Evolutionary conservation across 2,113 vertebrate genomes (phyloP).

Genomic region (Campylomormyrus numenius): DNA sequence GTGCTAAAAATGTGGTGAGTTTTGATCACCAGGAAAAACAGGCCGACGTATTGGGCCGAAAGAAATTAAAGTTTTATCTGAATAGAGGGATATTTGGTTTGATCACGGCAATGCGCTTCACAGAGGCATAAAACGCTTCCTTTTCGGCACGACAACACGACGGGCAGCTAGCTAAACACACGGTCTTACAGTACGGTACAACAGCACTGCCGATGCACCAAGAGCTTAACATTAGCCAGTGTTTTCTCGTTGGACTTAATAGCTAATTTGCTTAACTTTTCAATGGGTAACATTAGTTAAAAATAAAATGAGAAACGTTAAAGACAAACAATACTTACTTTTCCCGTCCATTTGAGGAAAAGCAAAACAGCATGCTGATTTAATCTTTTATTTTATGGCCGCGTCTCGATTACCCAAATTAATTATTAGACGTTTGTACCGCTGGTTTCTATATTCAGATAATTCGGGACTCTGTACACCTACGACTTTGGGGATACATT

Average conservation of each 20-base stretch:
- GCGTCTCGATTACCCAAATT: not conserved
- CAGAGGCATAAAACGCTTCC: not conserved
- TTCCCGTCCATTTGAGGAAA: not conserved
- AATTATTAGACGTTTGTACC: not conserved
- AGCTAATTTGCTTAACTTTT: conserved; percentile 4
- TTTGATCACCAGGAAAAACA: not conserved
- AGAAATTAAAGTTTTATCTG: not conserved
- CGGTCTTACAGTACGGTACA: not conserved
- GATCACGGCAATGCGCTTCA: not conserved
- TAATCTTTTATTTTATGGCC: not conserved
- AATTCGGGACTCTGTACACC: not conserved
- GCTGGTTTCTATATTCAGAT: not conserved
- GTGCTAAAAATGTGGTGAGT: not conserved
- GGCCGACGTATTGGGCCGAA: not conserved
- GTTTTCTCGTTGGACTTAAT: not conserved
- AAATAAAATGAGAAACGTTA: not conserved
- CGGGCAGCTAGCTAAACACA: not conserved
- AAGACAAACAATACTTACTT: conserved; percentile 13
- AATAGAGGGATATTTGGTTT: not conserved
- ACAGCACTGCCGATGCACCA: not conserved
- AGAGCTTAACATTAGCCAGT: not conserved
- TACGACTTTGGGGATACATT: not conserved
- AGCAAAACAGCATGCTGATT: not conserved
- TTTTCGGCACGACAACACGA: not conserved
- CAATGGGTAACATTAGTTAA: not conserved